A percentile compares a stretch with the other conserved stretches of the same genome.
These are phyloP conservation scores for Panagrolaimus sp. DNA, from an alignment of 1,140 invertebrate species.

Conservation along the genomic window DNA sequence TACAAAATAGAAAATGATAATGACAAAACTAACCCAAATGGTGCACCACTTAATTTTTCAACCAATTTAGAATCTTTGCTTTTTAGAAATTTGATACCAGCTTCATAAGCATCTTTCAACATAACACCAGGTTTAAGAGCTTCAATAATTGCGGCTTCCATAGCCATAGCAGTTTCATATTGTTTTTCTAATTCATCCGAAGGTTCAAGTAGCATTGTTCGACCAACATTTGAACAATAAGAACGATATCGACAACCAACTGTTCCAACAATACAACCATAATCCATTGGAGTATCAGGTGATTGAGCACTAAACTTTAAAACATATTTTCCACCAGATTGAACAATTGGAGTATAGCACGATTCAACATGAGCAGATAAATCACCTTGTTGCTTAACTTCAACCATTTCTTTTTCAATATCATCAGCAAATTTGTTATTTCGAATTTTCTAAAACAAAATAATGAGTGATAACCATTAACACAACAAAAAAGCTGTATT, in stretches of 20 bases:
- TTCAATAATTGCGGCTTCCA: constrained; percentile 87
- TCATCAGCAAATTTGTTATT: constrained; percentile 90
- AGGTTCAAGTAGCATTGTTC: constrained; percentile 94
- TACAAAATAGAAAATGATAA: too few relatives aligned
- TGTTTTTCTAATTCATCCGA: constrained; percentile 70
- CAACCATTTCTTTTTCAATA: constrained; percentile 78
- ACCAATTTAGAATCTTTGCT: constrained; percentile 74
- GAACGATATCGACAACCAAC: constrained; percentile 81
- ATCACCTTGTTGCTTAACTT: constrained; percentile 76
- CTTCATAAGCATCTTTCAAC: constrained; percentile 81
- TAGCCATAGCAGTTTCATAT: constrained; percentile 82
- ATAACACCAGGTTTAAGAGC: constrained; percentile 75
- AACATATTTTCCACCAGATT: constrained; percentile 73
- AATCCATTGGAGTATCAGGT: constrained; percentile 87
- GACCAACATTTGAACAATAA: constrained; percentile 95
- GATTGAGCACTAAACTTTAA: constrained; percentile 89
- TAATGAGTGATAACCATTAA: too few relatives aligned
- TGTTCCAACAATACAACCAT: constrained; percentile 89
- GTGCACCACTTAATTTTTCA: neutral
- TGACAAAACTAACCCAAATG: neutral
- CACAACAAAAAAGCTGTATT: too few relatives aligned
- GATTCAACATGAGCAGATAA: constrained; percentile 81
- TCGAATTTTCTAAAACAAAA: constrained; percentile 66
- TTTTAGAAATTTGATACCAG: constrained; percentile 74
- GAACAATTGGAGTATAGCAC: constrained; percentile 96